Base-by-base conservation (phyloP, 2,797 vertebrate species). In the Lagodon rhomboides region DNA sequence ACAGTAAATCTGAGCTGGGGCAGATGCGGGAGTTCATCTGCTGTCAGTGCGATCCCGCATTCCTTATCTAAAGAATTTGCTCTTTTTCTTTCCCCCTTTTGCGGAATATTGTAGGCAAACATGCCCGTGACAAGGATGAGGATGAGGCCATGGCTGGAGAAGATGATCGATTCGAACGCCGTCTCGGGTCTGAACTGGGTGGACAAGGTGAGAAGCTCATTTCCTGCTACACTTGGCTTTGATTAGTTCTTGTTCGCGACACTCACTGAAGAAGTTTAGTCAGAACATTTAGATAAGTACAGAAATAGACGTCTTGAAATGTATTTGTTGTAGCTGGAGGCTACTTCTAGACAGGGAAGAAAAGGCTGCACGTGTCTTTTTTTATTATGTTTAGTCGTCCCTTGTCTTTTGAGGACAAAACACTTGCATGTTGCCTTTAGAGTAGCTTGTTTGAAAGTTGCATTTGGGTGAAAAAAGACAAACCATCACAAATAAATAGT, bases 131-230 rank as follows among this genome's bases (percentile, higher is more conserved):
- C 90, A 43, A 93, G 96, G 71, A 94, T 95, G 95, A 94, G 93
- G 68, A 95, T 96, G 96, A 92, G 95, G 16, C 95, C 93, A 1
- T 96, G 96, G 96, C 82, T 96, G 90, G 93, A 95, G 90, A 12
- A 44, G 20, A 91, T 89, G 90, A 95, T 96, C 51, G 89, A 96
- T 0, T 95, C 94, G 15, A 79, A 87, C 12, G 1, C 44, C 12
- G 70, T 96, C 60, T 0, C 71, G 0, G 95, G 95, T 23, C 87
- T 96, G 58, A 7, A 0, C 0, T 96, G 96, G 96, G 27, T 96
- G 12, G 94, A 95, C 68, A 92, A 94, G 93, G 96, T 96, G 85
- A 91, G 88, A 53, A 4, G 1, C 12, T 9, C 11, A 6, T 13
- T 43, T 74, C 8, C 1, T 20, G 6, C 46, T 46, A 18, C 15